Conservation (phyloP, 2,888 invertebrate species). For the Trachelus tabidus region DNA sequence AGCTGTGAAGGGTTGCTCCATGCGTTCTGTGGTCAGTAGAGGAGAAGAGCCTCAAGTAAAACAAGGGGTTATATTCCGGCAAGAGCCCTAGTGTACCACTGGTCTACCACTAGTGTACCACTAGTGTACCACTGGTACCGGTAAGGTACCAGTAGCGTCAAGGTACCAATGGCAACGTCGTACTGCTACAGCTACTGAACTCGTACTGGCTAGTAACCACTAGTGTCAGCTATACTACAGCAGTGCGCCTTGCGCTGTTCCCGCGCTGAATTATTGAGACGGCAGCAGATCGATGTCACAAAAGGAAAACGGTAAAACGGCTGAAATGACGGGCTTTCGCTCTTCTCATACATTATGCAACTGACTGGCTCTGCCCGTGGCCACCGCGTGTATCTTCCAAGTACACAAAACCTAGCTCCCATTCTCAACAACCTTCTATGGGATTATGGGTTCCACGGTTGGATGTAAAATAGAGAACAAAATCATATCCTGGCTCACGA, state of each 20-base stretch:
- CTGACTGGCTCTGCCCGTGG: conserved; percentile 50
- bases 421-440: background rate
- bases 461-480: background rate
- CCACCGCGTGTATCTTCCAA: conserved; percentile 47
- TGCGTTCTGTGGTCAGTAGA: background rate
- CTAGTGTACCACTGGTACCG: background rate
- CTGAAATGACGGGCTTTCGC: conserved; percentile 64
- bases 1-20: background rate
- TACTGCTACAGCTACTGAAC: background rate
- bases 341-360: conserved; percentile 62
- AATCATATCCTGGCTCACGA: background rate
- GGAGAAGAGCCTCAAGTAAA: conserved; percentile 12
- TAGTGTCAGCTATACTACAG: background rate
- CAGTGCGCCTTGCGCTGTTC: conserved; percentile 59
- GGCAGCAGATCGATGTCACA: conserved; percentile 64
- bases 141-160: background rate
- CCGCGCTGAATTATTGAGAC: conserved; percentile 65
- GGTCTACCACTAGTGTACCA: background rate
- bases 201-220: background rate
- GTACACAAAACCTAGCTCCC: conserved; percentile 12
- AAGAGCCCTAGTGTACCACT: background rate
- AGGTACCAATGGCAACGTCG: background rate
- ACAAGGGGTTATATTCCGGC: conserved; percentile 14
- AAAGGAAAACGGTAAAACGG: conserved; percentile 61
- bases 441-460: background rate